These are phyloP conservation scores for Scalopus aquaticus DNA, from an alignment of 2,113 vertebrate species.

Conservation along the genomic window DNA sequence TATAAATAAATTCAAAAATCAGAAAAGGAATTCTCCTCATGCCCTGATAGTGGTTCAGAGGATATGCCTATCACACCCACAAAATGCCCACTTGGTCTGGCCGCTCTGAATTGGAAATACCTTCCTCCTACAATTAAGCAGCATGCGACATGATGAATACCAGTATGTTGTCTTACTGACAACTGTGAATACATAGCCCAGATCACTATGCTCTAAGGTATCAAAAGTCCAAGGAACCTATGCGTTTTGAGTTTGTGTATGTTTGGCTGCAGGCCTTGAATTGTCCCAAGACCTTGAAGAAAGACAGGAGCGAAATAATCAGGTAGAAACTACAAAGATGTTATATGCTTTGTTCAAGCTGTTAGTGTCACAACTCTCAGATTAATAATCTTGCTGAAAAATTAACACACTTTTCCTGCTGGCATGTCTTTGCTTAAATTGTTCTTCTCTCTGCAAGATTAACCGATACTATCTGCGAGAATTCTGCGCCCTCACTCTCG, in stretches of 20 bases:
- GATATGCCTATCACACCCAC: not conserved
- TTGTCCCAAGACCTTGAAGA: not conserved
- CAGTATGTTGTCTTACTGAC: not conserved
- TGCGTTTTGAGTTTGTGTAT: not conserved
- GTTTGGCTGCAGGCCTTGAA: not conserved
- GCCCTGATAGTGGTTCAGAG: not conserved
- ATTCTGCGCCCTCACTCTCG: conserved; percentile 1
- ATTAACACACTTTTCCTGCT: conserved; percentile 22
- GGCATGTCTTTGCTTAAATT: conserved; percentile 38
- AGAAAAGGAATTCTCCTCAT: not conserved
- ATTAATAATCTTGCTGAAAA: conserved; percentile 28
- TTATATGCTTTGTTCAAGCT: not conserved
- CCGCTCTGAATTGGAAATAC: not conserved
- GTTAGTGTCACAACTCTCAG: not conserved
- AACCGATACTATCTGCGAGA: not conserved
- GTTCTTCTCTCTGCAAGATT: conserved; percentile 25
- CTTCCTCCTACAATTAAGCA: not conserved
- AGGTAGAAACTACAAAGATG: not conserved
- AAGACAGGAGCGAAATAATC: not conserved
- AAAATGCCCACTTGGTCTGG: not conserved
- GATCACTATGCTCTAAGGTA: not conserved
- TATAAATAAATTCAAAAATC: not conserved
- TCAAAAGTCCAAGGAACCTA: not conserved
- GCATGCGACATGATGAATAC: not conserved
- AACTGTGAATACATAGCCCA: not conserved